Evolutionary conservation across 2,888 invertebrate species (phyloP).

Genomic region (Ectropis crepuscularia): DNA sequence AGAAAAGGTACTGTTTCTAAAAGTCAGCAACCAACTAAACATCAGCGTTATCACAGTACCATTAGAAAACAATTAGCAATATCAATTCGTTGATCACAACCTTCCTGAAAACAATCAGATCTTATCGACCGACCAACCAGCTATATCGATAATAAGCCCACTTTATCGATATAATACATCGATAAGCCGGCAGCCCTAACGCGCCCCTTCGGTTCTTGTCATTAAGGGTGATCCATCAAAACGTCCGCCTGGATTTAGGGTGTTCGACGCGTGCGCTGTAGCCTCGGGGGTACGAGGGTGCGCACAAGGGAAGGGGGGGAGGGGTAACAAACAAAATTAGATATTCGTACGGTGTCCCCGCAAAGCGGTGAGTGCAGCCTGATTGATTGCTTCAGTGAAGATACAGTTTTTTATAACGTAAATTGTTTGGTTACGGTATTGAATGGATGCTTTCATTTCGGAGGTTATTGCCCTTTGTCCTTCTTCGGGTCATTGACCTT

Average conservation of each 20-base stretch:
- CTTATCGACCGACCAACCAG: constrained; percentile 57
- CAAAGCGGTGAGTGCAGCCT: constrained; percentile 75
- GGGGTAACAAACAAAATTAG: constrained; percentile 80
- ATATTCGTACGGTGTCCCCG: constrained; percentile 82
- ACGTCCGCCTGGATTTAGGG: constrained; percentile 83
- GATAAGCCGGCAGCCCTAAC: constrained; percentile 53
- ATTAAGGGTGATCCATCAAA: constrained; percentile 85
- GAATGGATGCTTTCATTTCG: constrained; percentile 30
- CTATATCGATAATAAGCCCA: constrained; percentile 52
- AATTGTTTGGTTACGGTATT: constrained; percentile 38
- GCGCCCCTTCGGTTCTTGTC: constrained; percentile 80
- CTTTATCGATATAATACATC: constrained; percentile 47
- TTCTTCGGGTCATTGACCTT: constrained; percentile 30
- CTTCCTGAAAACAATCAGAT: constrained; percentile 48
- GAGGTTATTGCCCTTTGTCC: constrained; percentile 26
- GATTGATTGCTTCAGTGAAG: constrained; percentile 73
- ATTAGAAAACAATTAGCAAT: constrained; percentile 48
- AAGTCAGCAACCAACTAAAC: constrained; percentile 22
- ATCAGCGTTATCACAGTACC: constrained; percentile 26
- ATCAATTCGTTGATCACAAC: constrained; percentile 44
- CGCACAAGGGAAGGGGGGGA: constrained; percentile 39
- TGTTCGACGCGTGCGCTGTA: constrained; percentile 74
- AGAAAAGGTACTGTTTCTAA: too few relatives aligned
- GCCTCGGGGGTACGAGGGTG: constrained; percentile 31
- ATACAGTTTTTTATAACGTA: constrained; percentile 45